Base-by-base conservation (phyloP, 2,797 vertebrate species). In the Malurus splendens region DNA sequence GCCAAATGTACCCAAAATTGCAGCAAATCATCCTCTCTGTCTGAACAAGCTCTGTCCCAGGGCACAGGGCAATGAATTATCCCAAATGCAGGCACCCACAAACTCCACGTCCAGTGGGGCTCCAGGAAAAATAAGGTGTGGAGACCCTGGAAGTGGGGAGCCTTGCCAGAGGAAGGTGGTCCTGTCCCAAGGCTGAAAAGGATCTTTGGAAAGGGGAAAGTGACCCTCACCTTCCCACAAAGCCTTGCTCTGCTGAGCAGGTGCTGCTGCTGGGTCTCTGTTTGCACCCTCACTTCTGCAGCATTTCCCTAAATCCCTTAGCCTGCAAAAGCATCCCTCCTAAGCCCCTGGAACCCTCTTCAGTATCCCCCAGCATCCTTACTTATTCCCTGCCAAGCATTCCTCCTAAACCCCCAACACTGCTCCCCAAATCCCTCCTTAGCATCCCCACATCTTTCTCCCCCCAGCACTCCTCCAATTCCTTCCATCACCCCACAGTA, bases 11-110 rank as follows among this genome's bases (percentile, higher is more conserved):
- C 47, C 27, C 47, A 3, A 74, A 82, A 45, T 2, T 18, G 33
- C 24, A 45, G 44, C 30, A 50, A 30, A 50, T 8, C 11, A 1
- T 4, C 72, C 56, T 44, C n/a, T 14, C n/a, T 20, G 14, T 32
- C 28, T 2, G 1, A 62, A 39, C 12, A 68, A 50, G 20, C 2
- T 9, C 74, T 27, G 19, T 44, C 25, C 32, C 56, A n/a, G 33
- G 27, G 32, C 47, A 19, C 5, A 2, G 32, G 30, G 12, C 25
- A 54, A 9, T 4, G 23, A 28, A 68, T 28, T 4, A 44, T 28
- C 32, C 24, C 32, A 36, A 39, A n/a, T 2, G 2, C 0, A 0
- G 6, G 12, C 23, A 33, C 25, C 27, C 24, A 30, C 27, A 62
- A 22, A 36, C 32, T 54, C 27, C 8, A 4, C 32, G 10, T 22